Conservation (phyloP, 2,888 invertebrate species). For the Leptinotarsa tumamoca region DNA sequence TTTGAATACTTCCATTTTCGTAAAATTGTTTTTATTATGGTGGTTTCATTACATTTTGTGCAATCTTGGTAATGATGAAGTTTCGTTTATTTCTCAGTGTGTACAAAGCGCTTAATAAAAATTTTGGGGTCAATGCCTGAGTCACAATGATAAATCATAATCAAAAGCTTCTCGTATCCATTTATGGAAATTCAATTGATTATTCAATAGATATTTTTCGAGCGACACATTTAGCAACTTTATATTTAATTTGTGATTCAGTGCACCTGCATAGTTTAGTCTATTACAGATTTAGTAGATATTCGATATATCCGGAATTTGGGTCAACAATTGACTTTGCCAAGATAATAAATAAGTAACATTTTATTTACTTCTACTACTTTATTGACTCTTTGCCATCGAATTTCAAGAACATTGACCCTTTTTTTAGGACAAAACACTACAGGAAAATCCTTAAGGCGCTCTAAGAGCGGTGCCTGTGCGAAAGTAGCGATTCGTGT, state of each 20-base stretch:
- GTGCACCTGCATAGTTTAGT: conserved; percentile 2
- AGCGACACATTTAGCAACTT: not conserved
- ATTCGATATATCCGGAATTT: conserved; percentile 7
- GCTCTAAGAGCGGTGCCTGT: no score
- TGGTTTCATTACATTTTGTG: no score
- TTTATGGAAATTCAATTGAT: no score
- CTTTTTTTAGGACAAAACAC: no score
- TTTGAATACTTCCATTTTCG: no score
- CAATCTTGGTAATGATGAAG: no score
- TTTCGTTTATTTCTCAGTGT: no score
- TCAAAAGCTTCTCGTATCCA: not conserved
- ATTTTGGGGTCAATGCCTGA: no score
- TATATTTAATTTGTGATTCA: not conserved
- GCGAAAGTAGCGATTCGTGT: no score
- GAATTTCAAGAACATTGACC: not conserved
- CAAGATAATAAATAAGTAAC: conserved; percentile 15
- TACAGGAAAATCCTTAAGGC: no score
- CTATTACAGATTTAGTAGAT: conserved; percentile 7
- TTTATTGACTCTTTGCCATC: not conserved
- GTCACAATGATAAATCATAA: not conserved
- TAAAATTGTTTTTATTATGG: no score
- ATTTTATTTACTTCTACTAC: conserved; percentile 4
- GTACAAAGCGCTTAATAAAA: no score
- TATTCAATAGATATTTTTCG: not conserved
- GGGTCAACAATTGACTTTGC: conserved; percentile 15